These are phyloP conservation scores for Geotrupes spiniger DNA, from an alignment of 2,888 invertebrate genomes.

Conservation along the genomic window DNA sequence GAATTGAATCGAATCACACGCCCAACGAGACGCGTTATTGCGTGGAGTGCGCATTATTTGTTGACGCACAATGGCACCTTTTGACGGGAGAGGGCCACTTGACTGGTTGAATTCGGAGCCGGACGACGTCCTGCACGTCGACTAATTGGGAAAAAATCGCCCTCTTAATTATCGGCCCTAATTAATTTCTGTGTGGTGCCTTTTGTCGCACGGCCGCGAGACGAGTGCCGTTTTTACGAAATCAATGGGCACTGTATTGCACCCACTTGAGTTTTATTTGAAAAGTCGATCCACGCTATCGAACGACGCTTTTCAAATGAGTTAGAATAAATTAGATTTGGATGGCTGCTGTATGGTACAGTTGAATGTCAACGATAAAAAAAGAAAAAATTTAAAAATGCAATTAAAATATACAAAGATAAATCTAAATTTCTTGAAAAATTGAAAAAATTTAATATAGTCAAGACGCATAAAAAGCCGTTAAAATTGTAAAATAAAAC, in stretches of 20 bases:
- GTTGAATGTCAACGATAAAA: no score
- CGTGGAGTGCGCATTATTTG: constrained; percentile 47
- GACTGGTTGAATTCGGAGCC: background rate
- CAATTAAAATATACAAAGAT: background rate
- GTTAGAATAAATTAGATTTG: no score
- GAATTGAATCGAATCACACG: constrained; percentile 43
- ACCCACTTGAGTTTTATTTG: no score
- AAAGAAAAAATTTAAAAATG: no score
- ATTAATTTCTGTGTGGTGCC: constrained; percentile 13
- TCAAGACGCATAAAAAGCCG: no score
- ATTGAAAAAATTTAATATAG: no score
- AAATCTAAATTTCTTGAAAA: background rate
- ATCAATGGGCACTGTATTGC: no score
- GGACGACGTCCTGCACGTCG: constrained; percentile 12
- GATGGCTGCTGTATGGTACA: no score
- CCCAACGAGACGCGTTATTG: constrained; percentile 42
- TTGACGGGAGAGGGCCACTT: constrained; percentile 1
- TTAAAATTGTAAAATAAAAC: no score
- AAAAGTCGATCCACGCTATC: no score
- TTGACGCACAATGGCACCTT: constrained; percentile 25
- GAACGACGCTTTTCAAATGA: no score
- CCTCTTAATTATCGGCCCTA: constrained; percentile 14
- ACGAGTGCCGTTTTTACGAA: no score
- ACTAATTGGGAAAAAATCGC: constrained; percentile 22
- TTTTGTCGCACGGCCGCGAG: background rate